Percentiles rank a stretch among this genome's conserved stretches.
Conservation (phyloP, 1,140 invertebrate species). For the Trichonephila inaurata region DNA sequence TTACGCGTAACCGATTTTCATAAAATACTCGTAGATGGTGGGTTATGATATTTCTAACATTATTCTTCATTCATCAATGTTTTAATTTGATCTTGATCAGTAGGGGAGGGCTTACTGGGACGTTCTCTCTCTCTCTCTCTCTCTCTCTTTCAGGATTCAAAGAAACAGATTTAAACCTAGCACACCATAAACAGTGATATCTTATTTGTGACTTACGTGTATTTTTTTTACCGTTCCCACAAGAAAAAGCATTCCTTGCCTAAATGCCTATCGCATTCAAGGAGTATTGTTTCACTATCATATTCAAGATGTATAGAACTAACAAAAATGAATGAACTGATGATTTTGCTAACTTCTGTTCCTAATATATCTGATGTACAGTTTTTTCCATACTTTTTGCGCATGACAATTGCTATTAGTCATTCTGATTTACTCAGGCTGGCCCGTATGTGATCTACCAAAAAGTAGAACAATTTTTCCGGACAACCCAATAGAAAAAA, state of each 20-base stretch:
- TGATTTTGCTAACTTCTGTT: too few relatives aligned
- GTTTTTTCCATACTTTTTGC: neutral
- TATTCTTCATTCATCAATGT: neutral
- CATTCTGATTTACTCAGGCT: too few relatives aligned
- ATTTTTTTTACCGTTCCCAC: neutral
- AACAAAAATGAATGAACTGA: too few relatives aligned
- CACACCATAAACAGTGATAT: neutral
- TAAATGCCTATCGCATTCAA: neutral
- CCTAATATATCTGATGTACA: neutral
- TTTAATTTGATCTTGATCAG: constrained; percentile 23
- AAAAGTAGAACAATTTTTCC: too few relatives aligned
- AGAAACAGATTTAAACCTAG: constrained; percentile 28
- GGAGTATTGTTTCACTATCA: too few relatives aligned
- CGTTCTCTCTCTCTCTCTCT: too few relatives aligned
- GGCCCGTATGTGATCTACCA: too few relatives aligned
- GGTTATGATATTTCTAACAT: too few relatives aligned
- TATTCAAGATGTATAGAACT: too few relatives aligned
- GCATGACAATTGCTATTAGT: too few relatives aligned
- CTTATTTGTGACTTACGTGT: neutral
- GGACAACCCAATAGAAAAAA: neutral
- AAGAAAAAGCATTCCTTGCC: constrained; percentile 30
- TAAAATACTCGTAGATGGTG: neutral
- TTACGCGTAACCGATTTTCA: constrained; percentile 28
- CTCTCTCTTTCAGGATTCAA: constrained; percentile 3
- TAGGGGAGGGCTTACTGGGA: neutral